Evolutionary conservation across 2,113 vertebrate genomes (phyloP).

Genomic region (Alligator mississippiensis): DNA sequence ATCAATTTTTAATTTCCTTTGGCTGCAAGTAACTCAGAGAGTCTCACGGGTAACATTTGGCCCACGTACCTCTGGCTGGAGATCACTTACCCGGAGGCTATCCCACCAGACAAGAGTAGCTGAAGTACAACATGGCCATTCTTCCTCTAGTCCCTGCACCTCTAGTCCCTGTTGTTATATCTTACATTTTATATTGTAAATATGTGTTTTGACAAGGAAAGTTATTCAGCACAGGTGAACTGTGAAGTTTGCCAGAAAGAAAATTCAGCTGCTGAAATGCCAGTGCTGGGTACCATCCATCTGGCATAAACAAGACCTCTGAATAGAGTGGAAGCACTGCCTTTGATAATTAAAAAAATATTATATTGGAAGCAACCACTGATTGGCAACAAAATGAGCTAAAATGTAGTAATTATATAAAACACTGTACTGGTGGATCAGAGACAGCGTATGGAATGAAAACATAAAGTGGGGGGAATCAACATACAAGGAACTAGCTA

Average conservation of each 20-base stretch:
- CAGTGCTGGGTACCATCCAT: background rate
- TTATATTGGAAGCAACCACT: background rate
- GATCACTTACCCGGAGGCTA: too few species aligned
- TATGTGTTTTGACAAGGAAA: background rate
- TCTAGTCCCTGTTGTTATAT: background rate
- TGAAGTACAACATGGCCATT: background rate
- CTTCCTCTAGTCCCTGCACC: background rate
- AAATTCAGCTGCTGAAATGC: conserved; percentile 9
- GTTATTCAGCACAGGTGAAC: conserved; percentile 6
- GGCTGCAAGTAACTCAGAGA: too few species aligned
- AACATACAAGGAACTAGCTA: background rate
- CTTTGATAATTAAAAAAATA: background rate
- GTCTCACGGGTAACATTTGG: too few species aligned
- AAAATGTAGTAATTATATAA: background rate
- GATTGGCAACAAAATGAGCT: background rate
- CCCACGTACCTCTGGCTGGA: too few species aligned
- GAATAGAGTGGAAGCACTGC: background rate
- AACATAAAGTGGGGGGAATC: background rate
- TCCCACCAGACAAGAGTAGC: background rate
- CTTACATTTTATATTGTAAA: background rate
- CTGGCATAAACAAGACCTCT: background rate
- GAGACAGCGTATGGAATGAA: background rate
- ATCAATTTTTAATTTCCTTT: too few species aligned
- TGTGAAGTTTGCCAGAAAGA: conserved; percentile 29
- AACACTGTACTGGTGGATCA: background rate